Conservation (phyloP, 2,888 invertebrate genomes). For the Penaeus monodon region DNA sequence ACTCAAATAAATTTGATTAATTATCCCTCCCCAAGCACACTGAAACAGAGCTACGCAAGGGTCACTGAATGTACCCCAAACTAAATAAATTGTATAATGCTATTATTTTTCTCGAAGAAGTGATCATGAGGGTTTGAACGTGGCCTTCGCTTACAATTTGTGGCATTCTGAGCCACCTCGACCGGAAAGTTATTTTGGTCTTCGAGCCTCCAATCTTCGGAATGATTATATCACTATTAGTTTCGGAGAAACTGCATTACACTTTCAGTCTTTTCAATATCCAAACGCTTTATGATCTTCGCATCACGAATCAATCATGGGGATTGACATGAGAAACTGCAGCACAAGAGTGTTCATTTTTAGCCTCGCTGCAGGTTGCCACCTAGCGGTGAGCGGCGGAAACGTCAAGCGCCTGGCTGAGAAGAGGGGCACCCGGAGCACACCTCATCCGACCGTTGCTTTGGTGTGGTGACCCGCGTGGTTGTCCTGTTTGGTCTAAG, state of each 20-base stretch:
- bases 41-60: too few species aligned
- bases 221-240: too few species aligned
- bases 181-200: not conserved
- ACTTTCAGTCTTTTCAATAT: too few species aligned
- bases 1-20: too few species aligned
- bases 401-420: not conserved
- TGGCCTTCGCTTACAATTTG: conserved; percentile 17
- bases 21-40: too few species aligned
- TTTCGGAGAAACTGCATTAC: too few species aligned
- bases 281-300: too few species aligned
- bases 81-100: not conserved
- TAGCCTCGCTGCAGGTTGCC: not conserved
- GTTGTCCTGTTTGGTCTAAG: conserved; percentile 1
- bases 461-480: conserved; percentile 23
- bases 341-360: too few species aligned
- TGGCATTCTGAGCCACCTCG: conserved; percentile 14
- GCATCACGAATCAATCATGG: too few species aligned
- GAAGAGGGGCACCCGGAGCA: conserved; percentile 8
- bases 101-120: not conserved
- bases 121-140: not conserved
- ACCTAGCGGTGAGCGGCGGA: not conserved
- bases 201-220: not conserved
- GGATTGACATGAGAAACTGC: too few species aligned
- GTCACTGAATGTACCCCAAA: too few species aligned
- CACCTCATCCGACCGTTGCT: conserved; percentile 21